A percentile compares a stretch with the other conserved stretches of the same genome.
These are phyloP conservation scores for Cybosia mesomella DNA, from an alignment of 2,888 invertebrate genomes.

Conservation along the genomic window DNA sequence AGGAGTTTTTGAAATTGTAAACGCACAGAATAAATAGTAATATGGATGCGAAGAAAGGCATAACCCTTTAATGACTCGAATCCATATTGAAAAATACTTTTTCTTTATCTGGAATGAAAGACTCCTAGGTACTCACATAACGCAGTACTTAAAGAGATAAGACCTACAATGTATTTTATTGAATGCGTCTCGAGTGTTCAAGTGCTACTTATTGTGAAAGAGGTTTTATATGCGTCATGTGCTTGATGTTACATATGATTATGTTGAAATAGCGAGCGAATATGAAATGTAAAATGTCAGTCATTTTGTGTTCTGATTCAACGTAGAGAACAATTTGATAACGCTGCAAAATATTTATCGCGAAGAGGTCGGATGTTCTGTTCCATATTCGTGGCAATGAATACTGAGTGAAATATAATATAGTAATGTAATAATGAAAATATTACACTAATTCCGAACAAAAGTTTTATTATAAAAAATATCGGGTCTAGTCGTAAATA, in stretches of 20 bases:
- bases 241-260: constrained; percentile 1
- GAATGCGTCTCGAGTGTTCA: constrained; percentile 17
- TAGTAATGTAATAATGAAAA: background rate
- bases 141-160: constrained; percentile 22
- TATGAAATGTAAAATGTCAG: background rate
- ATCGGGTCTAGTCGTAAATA: background rate
- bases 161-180: constrained; percentile 13
- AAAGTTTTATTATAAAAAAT: background rate
- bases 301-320: constrained; percentile 3
- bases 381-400: background rate
- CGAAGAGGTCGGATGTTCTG: background rate
- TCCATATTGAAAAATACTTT: constrained; percentile 18
- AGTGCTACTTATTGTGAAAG: constrained; percentile 12
- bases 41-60: background rate
- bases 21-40: background rate
- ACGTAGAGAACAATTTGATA: background rate
- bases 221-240: background rate
- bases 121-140: constrained; percentile 12
- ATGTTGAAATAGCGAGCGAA: constrained; percentile 4
- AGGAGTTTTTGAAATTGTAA: background rate
- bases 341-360: background rate
- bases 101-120: constrained; percentile 18
- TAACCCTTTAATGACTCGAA: background rate
- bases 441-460: background rate
- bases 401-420: background rate